Evolutionary conservation across 2,797 vertebrate species (phyloP).

Genomic region (Lycodopsis pacificus): DNA sequence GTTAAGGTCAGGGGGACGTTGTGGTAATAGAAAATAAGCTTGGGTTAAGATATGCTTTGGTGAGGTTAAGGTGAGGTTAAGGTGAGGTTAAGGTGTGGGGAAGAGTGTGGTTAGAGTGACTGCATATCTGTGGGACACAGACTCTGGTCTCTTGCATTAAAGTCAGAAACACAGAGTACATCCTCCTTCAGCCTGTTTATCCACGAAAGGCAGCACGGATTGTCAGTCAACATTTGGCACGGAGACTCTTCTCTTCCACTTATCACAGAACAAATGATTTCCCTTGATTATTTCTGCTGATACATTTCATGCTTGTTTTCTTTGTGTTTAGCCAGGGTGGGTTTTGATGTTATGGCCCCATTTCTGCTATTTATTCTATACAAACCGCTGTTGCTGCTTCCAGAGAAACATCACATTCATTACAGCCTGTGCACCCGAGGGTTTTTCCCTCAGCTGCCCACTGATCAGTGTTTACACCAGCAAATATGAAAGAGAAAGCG

Average conservation of each 20-base stretch:
- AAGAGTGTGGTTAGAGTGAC: background rate
- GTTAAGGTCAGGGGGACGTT: background rate
- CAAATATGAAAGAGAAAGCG: conserved; percentile 38
- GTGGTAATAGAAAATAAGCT: background rate
- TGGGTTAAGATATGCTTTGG: no score
- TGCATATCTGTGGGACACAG: background rate
- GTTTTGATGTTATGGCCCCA: conserved; percentile 13
- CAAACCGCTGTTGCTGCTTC: conserved; percentile 33
- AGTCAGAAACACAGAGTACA: background rate
- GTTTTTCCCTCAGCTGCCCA: conserved; percentile 27
- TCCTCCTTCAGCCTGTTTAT: conserved; percentile 2
- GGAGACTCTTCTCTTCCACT: background rate
- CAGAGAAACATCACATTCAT: conserved; percentile 50
- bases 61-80: no score
- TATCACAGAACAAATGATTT: background rate
- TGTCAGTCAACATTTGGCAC: background rate
- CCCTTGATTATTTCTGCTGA: background rate
- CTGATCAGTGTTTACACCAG: conserved; percentile 51
- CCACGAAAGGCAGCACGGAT: background rate
- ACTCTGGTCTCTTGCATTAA: background rate
- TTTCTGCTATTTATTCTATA: conserved; percentile 43
- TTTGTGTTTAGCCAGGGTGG: background rate
- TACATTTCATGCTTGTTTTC: conserved; percentile 3
- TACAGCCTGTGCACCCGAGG: conserved; percentile 35
- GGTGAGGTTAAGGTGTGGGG: no score